phyloP scores from a whole-genome alignment of 2,888 invertebrate species.

The Glomeris marginata region DNA sequence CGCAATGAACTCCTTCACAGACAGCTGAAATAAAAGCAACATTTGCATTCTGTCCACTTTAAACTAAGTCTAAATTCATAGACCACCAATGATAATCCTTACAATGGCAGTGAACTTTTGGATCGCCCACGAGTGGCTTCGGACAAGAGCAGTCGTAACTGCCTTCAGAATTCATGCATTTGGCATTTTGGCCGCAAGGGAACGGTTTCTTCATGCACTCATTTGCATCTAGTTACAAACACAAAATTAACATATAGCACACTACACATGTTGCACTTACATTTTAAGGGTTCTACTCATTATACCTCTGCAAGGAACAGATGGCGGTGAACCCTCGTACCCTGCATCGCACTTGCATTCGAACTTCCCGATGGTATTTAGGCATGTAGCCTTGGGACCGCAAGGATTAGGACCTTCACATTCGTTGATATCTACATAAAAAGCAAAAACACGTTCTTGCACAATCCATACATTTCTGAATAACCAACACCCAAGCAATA shows the following conservation, averaged over 20 bases:
- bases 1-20: conserved; percentile 80
- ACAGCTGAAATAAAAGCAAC: conserved; percentile 42
- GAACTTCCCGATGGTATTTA: conserved; percentile 20
- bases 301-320: conserved; percentile 19
- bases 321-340: conserved; percentile 15
- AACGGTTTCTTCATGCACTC: conserved; percentile 22
- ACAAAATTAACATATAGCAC: not conserved
- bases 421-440: conserved; percentile 20
- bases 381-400: conserved; percentile 20
- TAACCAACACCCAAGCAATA: not conserved
- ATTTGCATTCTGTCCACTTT: not conserved
- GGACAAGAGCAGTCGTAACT: conserved; percentile 22
- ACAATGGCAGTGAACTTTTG: conserved; percentile 22
- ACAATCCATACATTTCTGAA: not conserved
- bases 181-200: conserved; percentile 24
- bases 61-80: no score
- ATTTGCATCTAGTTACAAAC: conserved; percentile 14
- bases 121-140: conserved; percentile 22
- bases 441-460: not conserved
- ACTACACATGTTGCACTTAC: no score
- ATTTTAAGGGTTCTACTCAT: not conserved
- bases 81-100: conserved; percentile 7
- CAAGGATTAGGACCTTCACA: conserved; percentile 18
- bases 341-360: conserved; percentile 17
- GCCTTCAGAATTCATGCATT: conserved; percentile 24